phyloP scores from a whole-genome alignment of 2,888 invertebrate species.

The Trichopria drosophilae region DNA sequence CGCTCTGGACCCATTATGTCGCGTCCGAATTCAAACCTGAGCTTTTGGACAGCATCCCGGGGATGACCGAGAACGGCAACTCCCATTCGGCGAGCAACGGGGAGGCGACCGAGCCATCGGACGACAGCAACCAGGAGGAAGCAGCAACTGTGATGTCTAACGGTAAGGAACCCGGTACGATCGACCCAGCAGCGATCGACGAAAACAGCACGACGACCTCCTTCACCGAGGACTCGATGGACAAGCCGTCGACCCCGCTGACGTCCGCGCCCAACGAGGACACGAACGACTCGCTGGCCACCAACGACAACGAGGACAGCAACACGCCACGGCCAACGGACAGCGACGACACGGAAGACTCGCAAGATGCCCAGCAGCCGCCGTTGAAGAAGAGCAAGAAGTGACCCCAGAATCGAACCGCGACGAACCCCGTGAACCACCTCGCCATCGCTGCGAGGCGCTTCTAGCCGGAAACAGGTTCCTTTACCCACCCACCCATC shows the following conservation, averaged over 20 bases:
- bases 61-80: constrained; percentile 60
- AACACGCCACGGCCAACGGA: constrained; percentile 54
- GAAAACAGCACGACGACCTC: constrained; percentile 76
- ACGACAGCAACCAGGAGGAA: constrained; percentile 76
- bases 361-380: constrained; percentile 58
- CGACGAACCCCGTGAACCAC: constrained; percentile 45
- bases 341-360: constrained; percentile 56
- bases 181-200: constrained; percentile 63
- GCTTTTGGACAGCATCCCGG: constrained; percentile 73
- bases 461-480: constrained; percentile 38
- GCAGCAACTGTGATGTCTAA: constrained; percentile 61
- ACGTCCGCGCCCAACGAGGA: constrained; percentile 61
- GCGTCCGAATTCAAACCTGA: constrained; percentile 84
- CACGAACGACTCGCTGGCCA: constrained; percentile 62
- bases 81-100: constrained; percentile 48
- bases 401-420: constrained; percentile 57
- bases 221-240: constrained; percentile 75
- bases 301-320: constrained; percentile 59
- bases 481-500: constrained; percentile 2
- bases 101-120: constrained; percentile 63
- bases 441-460: constrained; percentile 51
- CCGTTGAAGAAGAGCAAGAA: constrained; percentile 63
- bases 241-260: constrained; percentile 67
- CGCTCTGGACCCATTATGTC: constrained; percentile 91
- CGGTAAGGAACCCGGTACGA: constrained; percentile 55